Evolutionary conservation across 2,797 vertebrate genomes (phyloP), one percentile per base, ranked within the genome.

Genomic region (Falco berigora): DNA sequence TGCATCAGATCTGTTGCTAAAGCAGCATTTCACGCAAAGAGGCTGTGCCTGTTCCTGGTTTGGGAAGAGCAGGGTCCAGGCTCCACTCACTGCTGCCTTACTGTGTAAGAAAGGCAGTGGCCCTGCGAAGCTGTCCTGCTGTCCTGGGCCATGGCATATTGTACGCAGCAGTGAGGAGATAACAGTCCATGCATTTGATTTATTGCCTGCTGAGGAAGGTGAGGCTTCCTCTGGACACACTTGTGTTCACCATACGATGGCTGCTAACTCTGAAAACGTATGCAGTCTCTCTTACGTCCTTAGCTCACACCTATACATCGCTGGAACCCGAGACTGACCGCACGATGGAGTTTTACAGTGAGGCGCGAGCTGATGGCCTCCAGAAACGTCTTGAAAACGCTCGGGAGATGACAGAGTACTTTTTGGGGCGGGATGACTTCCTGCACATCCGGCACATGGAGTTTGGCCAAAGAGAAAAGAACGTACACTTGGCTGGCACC

Each of bases 261-360:
- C 6, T 38, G 25, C 73, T 68, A 23, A 63, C 28, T 81, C 36
- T 61, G 58, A 61, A 63, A 88, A 59, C 0, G 1, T 20, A 5
- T 18, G 7, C 50, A 20, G 12, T 47, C 24, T 73, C 46, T 59
- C 32, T 28, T 62, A 2, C 14, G 15, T 66, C 27, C 83, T 18
- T 81, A 99, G 99, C 88, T 72, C 98, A 99, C 96, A 97, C 96
- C 5, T 99, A 98, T 72, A 92, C 12, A 1, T 97, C 96, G 0
- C 88, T 97, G 97, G 95, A 92, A 5, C 93, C 97, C 0, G 98
- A 98, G 72, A 96, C 93, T 1, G 98, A 98, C 76, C 98, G 92
- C 0, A 92, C 97, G 14, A 98, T 99, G 98, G 97, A 98, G 81
- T 99, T 99, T 93, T 98, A 98, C 63, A 85, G 90, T 1, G 44